Base-by-base conservation (phyloP, 2,797 vertebrate genomes). In the Chromis chromis region DNA sequence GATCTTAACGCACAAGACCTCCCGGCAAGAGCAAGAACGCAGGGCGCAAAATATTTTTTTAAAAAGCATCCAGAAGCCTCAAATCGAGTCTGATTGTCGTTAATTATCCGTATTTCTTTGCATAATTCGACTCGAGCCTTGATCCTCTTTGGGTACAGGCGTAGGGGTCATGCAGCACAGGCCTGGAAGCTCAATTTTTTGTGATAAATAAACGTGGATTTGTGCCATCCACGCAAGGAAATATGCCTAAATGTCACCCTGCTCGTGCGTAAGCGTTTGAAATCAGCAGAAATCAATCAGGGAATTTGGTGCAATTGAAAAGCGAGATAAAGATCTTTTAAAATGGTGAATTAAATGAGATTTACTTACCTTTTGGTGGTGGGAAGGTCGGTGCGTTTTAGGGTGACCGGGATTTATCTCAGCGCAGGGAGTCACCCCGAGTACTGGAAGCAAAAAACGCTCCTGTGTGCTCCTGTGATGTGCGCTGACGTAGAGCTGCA, bases 401-500 rank as follows among this genome's bases (percentile, higher is more conserved):
- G 76, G 72, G 81, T n/a, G 76, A 83, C 58, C 40, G 75, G 71
- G 74, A 53, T 69, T 79, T 28, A 68, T 50, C 68, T 82, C 25
- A 25, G 79, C 24, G 76, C 71, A 78, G 82, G 86, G 82, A 87
- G 84, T 89, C 83, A 90, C 85, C 76, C 78, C 67, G 81, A 70
- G 65, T 54, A 75, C 61, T 78, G 75, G 70, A 66, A 68, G 69
- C 78, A 33, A 50, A 36, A 74, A 61, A 57, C 61, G 78, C 58
- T 86, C 82, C 77, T 75, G 79, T 71, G 78, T 39, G 81, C 25
- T 70, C 68, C 86, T 76, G 76, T 88, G 83, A 89, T 85, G 87
- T 52, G 8, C 65, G 50, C 79, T 91, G 90, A 91, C 91, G 90
- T 90, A 78, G 84, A 4, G 72, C 70, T 74, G 77, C 70, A 9